A percentile compares a stretch with the other conserved stretches of the same genome.
Evolutionary conservation across 2,113 vertebrate species (phyloP).

Genomic region (Ramphastos sulfuratus): DNA sequence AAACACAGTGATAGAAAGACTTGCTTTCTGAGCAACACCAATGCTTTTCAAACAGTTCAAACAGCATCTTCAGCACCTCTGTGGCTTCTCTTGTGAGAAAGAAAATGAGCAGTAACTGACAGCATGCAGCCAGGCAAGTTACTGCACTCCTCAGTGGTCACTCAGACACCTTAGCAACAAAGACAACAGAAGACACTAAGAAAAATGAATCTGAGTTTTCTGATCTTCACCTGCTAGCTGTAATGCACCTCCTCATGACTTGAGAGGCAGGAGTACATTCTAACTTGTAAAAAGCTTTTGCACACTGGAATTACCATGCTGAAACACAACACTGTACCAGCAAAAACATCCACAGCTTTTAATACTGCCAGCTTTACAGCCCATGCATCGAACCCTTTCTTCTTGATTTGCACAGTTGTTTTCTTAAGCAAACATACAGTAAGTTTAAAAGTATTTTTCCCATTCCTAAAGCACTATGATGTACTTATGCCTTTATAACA

Average conservation of each 20-base stretch:
- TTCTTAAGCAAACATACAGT: background rate
- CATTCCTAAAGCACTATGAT: background rate
- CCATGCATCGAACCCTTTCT: background rate
- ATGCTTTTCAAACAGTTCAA: background rate
- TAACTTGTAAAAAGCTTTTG: background rate
- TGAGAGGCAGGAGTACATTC: background rate
- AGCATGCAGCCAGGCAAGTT: background rate
- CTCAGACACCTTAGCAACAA: background rate
- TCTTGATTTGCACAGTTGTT: background rate
- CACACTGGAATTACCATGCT: background rate
- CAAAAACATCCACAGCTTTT: background rate
- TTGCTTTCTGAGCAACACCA: background rate
- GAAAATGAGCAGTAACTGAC: background rate
- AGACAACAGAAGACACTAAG: background rate
- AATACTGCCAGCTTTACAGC: background rate
- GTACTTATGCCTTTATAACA: background rate
- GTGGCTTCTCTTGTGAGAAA: background rate
- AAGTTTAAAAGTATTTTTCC: background rate
- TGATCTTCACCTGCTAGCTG: background rate
- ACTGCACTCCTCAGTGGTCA: accelerated
- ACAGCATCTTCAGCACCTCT: background rate
- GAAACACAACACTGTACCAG: background rate
- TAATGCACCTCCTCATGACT: background rate
- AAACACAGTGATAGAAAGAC: background rate
- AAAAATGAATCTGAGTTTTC: background rate